Conservation (phyloP, 2,888 invertebrate species). For the Bugulina stolonifera region DNA sequence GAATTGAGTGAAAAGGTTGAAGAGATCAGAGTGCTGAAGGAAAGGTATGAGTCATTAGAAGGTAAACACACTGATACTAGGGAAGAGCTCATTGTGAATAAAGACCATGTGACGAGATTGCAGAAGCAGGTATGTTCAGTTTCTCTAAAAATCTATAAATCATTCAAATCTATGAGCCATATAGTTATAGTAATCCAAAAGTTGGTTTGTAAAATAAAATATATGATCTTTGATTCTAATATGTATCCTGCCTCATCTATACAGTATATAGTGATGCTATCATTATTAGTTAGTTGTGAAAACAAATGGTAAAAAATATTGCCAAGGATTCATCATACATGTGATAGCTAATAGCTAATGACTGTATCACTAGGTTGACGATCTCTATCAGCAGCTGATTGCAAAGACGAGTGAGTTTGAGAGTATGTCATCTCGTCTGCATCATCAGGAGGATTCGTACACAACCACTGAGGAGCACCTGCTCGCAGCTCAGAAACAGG, state of each 20-base stretch:
- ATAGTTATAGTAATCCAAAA: too few relatives aligned
- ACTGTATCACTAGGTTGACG: neutral
- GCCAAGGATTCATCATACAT: too few relatives aligned
- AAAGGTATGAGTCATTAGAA: constrained; percentile 12
- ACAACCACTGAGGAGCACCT: neutral
- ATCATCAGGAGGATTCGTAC: neutral
- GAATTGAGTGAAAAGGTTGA: neutral
- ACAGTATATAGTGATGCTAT: too few relatives aligned
- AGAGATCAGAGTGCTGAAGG: constrained; percentile 14
- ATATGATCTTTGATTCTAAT: too few relatives aligned
- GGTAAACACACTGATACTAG: neutral
- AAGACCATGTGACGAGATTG: neutral
- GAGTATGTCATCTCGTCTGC: constrained; percentile 1
- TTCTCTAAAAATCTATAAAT: too few relatives aligned
- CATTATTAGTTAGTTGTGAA: too few relatives aligned
- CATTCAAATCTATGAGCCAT: too few relatives aligned
- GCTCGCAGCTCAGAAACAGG: constrained; percentile 11
- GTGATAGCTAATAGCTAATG: neutral
- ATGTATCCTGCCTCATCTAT: too few relatives aligned
- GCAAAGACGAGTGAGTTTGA: neutral
- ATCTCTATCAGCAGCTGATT: neutral
- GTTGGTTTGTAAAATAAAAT: too few relatives aligned
- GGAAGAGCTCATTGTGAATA: neutral
- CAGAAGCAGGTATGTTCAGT: constrained; percentile 11
- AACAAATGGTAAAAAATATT: too few relatives aligned